Percentiles rank a stretch among this genome's conserved stretches.
Evolutionary conservation across 2,888 invertebrate genomes (phyloP).

Genomic region (Tipula vernalis): DNA sequence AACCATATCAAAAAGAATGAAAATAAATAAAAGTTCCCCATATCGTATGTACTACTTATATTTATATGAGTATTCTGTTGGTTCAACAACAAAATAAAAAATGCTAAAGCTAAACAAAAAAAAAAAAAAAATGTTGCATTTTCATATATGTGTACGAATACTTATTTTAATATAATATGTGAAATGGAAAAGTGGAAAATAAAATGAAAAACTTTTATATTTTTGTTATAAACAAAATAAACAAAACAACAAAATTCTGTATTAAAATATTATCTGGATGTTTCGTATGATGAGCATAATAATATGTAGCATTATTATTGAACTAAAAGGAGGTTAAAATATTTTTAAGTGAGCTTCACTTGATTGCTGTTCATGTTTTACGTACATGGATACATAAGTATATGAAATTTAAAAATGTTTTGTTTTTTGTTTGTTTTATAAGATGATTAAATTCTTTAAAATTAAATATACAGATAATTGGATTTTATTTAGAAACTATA

Average conservation of each 20-base stretch:
- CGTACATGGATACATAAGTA: neutral
- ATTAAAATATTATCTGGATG: too few relatives aligned
- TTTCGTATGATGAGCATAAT: neutral
- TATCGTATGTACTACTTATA: neutral
- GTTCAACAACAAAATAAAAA: neutral
- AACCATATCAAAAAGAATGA: neutral
- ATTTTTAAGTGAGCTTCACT: neutral
- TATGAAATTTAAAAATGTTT: neutral
- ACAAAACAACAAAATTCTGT: neutral
- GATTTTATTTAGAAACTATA: too few relatives aligned
- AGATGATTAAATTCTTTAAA: neutral
- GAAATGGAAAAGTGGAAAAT: neutral
- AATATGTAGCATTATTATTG: neutral
- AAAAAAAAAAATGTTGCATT: neutral
- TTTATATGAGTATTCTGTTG: neutral
- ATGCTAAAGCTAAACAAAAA: neutral
- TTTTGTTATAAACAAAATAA: neutral
- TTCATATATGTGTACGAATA: neutral
- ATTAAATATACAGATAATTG: neutral
- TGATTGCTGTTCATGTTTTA: neutral
- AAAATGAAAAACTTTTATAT: neutral
- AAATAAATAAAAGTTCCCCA: neutral
- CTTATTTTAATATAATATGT: neutral
- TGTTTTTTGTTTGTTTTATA: neutral
- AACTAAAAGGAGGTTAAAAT: neutral